Percentiles rank a stretch among this genome's conserved stretches.
phyloP scores from a whole-genome alignment of 2,797 vertebrate genomes.

The Linurgus olivaceus region DNA sequence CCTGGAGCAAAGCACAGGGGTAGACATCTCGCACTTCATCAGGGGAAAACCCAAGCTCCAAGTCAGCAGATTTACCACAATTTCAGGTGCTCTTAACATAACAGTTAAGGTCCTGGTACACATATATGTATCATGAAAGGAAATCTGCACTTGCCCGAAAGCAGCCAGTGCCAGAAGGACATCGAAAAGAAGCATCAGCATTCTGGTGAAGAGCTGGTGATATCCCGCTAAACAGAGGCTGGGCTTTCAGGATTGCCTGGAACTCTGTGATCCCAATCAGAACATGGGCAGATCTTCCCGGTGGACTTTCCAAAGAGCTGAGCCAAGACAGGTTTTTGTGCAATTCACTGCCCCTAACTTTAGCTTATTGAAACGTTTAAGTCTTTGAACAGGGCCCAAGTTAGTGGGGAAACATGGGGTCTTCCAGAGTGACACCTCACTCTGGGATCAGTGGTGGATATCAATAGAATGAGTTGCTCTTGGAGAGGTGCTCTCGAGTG shows the following conservation, averaged over 20 bases:
- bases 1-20: not conserved
- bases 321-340: not conserved
- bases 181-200: not conserved
- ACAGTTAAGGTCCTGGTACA: not conserved
- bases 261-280: not conserved
- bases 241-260: not conserved
- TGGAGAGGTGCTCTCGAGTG: not conserved
- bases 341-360: not conserved
- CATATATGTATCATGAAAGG: not conserved
- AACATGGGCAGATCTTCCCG: not conserved
- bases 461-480: not conserved
- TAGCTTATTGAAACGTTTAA: not conserved
- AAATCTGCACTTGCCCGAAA: not conserved
- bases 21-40: not conserved
- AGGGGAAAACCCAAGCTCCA: not conserved
- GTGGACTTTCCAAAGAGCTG: not conserved
- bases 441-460: not conserved
- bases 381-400: not conserved
- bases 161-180: not conserved
- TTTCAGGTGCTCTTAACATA: not conserved
- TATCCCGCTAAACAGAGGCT: not conserved
- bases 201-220: not conserved
- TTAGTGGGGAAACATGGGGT: not conserved
- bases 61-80: not conserved
- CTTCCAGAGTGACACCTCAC: not conserved